Conservation (phyloP, 2,888 invertebrate genomes). For the Dorcus parallelipipedus region DNA sequence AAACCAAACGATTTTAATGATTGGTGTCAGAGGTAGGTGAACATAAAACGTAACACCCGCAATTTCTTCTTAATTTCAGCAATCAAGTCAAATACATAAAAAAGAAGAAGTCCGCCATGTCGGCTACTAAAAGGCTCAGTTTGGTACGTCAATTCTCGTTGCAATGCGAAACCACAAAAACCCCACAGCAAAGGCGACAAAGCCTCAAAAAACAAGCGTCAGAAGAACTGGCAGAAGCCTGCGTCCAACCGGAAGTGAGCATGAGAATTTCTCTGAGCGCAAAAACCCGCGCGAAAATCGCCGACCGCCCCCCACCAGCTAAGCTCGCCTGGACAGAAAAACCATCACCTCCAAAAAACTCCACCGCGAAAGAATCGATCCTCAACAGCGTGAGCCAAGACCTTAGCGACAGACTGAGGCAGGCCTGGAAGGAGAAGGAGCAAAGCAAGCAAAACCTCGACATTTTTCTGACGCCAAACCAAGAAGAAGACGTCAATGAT, state of each 20-base stretch:
- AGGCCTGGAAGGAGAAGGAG: slow-evolving; percentile 50
- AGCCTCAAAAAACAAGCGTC: slow-evolving; percentile 43
- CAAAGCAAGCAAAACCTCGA: slow-evolving; percentile 56
- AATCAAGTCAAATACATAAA: too few relatives aligned
- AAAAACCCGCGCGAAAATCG: slow-evolving; percentile 25
- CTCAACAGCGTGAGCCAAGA: slow-evolving; percentile 43
- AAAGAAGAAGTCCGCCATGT: background rate
- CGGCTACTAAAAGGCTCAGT: slow-evolving; percentile 30
- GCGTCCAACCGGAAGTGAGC: slow-evolving; percentile 15
- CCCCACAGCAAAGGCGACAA: slow-evolving; percentile 28
- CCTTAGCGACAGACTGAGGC: slow-evolving; percentile 49
- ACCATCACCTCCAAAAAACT: background rate
- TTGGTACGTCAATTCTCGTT: slow-evolving; percentile 44
- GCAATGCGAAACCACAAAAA: slow-evolving; percentile 33
- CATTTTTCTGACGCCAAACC: slow-evolving; percentile 54
- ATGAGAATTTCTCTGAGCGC: slow-evolving; percentile 29
- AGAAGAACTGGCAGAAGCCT: slow-evolving; percentile 22
- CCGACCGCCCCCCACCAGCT: slow-evolving; percentile 25
- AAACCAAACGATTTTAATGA: too few relatives aligned
- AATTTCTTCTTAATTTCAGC: too few relatives aligned
- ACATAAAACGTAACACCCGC: too few relatives aligned
- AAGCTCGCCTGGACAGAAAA: slow-evolving; percentile 32
- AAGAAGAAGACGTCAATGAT: slow-evolving; percentile 18
- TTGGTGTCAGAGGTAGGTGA: too few relatives aligned
- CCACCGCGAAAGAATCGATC: background rate